Evolutionary conservation across 2,888 invertebrate species (phyloP), one percentile per base, ranked within the genome.

Genomic region (Lochmaea capreae): DNA sequence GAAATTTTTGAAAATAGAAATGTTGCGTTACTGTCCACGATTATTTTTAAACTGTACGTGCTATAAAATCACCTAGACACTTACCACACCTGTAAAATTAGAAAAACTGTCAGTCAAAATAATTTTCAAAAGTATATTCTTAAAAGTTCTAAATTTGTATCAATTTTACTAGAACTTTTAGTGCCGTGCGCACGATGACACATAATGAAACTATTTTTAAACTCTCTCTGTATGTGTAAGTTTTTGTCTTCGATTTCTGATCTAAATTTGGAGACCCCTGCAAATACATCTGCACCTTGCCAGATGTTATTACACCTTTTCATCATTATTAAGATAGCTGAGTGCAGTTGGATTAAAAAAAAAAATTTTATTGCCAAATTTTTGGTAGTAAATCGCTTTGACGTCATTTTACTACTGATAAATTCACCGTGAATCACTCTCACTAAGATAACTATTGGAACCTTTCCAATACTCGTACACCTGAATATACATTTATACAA

Each of bases 191-290:
- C 90, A 89, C 78, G 78, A 79, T 85, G 86, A 87, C 88, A 88
- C 87, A 87, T 85, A 85, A 87, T 83, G 85, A 87, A 63, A 88
- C 88, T 90, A 90, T 90, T 90, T 90, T 88, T 87, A 88, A 71
- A 65, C 33, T 46, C 5, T 26, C 5, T 33, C n/a, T 10, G 2
- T 26, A 14, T 49, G 22, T 62, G n/a, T 87, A 86, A 86, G 86
- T 89, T 88, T 88, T 86, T 89, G 89, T 88, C 89, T 90, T 88
- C 87, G 89, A 89, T 90, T 89, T 89, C 89, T 85, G 82, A 81
- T 84, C 90, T 90, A 89, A 89, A 90, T 89, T 90, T 88, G 90
- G 90, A 84, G 81, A 81, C 82, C n/a, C n/a, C 79, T 65, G 67
- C 70, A 67, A 46, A 71, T 16, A 66, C 67, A 71, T 77, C 76